phyloP scores from a whole-genome alignment of 1,140 invertebrate species.

The Chymomyza costata region DNA sequence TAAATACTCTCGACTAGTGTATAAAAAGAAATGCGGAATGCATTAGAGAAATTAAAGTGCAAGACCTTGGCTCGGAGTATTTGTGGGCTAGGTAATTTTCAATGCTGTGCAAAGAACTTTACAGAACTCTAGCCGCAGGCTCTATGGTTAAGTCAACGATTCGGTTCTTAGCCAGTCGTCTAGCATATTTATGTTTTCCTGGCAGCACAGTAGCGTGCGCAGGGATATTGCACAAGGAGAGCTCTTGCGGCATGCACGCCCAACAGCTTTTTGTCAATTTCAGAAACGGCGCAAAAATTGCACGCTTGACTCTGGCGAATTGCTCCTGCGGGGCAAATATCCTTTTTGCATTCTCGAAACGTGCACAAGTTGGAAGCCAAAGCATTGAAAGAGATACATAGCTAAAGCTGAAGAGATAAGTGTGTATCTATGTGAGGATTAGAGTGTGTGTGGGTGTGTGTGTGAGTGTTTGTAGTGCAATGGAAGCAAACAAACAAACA shows the following conservation, averaged over 20 bases:
- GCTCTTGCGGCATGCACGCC: slow-evolving; percentile 25
- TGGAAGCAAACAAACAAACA: slow-evolving; percentile 10
- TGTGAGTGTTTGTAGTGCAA: slow-evolving; percentile 4
- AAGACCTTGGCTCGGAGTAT: slow-evolving; percentile 6
- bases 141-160: too few relatives aligned
- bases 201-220: slow-evolving; percentile 19
- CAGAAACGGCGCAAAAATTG: slow-evolving; percentile 10
- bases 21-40: too few relatives aligned
- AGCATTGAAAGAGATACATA: neutral
- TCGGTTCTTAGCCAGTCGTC: slow-evolving; percentile 2
- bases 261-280: slow-evolving; percentile 40
- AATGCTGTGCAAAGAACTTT: slow-evolving; percentile 37
- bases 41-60: slow-evolving; percentile 45
- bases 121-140: slow-evolving; percentile 34
- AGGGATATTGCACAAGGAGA: neutral
- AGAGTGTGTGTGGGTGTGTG: slow-evolving; percentile 4
- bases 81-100: slow-evolving; percentile 14
- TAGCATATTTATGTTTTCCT: slow-evolving; percentile 37
- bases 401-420: neutral
- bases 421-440: neutral
- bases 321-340: slow-evolving; percentile 32
- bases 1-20: too few relatives aligned
- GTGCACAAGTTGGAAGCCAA: slow-evolving; percentile 27
- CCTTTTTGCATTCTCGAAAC: slow-evolving; percentile 10
- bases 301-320: slow-evolving; percentile 15